Percentiles rank a stretch among this genome's conserved stretches.
Evolutionary conservation across 2,113 vertebrate species (phyloP).

Genomic region (Natator depressus): DNA sequence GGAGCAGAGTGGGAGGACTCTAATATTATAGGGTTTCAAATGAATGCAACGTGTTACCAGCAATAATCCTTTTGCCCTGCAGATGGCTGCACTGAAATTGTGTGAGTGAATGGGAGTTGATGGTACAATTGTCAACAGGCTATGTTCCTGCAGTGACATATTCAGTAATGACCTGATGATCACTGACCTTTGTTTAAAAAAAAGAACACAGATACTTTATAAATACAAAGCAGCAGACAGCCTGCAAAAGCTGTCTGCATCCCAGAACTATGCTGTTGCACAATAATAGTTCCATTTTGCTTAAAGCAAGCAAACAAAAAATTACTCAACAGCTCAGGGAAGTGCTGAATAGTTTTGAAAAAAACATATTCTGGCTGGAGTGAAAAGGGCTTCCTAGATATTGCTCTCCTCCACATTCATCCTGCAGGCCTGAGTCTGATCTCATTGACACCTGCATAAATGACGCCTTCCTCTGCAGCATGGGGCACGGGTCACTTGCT

Average conservation of each 20-base stretch:
- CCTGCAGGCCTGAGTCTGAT: fast-evolving
- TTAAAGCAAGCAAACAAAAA: constrained; percentile 67
- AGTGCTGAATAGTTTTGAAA: constrained; percentile 28
- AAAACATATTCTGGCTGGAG: background rate
- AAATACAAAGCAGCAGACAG: constrained; percentile 62
- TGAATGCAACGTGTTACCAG: background rate
- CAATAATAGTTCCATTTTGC: constrained; percentile 56
- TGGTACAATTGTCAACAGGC: background rate
- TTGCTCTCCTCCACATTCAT: background rate
- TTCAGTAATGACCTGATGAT: constrained; percentile 39
- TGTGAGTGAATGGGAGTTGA: fast-evolving
- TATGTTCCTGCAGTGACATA: constrained; percentile 6
- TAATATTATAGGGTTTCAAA: background rate
- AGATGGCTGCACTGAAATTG: constrained; percentile 45
- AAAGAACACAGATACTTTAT: constrained; percentile 42
- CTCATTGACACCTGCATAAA: fast-evolving
- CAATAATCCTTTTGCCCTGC: constrained; percentile 34
- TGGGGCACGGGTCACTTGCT: too few relatives aligned
- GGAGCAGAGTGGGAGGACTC: background rate
- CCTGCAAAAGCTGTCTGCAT: constrained; percentile 60
- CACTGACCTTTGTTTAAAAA: constrained; percentile 51
- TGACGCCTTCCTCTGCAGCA: too few relatives aligned
- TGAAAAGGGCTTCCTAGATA: constrained; percentile 28
- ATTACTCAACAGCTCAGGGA: constrained; percentile 61
- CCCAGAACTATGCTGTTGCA: constrained; percentile 69